Conservation (phyloP, 2,113 vertebrate species). For the Rafetus swinhoei region DNA sequence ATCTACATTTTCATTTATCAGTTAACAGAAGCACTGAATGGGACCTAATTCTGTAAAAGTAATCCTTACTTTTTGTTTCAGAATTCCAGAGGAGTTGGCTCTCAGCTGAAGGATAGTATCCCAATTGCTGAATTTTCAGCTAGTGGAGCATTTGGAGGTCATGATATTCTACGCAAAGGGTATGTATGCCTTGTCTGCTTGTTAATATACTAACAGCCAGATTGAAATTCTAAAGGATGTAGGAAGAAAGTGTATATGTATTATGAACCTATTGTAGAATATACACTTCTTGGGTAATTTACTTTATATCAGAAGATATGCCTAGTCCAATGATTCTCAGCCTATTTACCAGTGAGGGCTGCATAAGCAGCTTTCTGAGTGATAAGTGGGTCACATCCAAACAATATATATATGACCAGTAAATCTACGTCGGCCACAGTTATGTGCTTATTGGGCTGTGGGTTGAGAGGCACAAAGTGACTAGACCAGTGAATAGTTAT, state of each 20-base stretch:
- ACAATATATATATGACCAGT: no score
- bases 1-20: not conserved
- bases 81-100: slow-evolving; percentile 88
- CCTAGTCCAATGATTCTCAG: fast-evolving
- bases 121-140: slow-evolving; percentile 87
- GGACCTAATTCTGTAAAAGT: not conserved
- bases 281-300: not conserved
- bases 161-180: slow-evolving; percentile 91
- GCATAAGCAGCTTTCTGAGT: no score
- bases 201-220: not conserved
- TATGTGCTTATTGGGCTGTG: no score
- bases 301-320: not conserved
- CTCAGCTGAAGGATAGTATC: slow-evolving; percentile 91
- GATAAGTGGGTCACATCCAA: no score
- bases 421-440: no score
- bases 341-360: no score
- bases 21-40: fast-evolving
- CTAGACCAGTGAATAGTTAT: not conserved
- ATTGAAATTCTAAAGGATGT: not conserved
- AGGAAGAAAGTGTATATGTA: not conserved
- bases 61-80: slow-evolving; percentile 52
- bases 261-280: not conserved
- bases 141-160: slow-evolving; percentile 85
- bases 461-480: no score
- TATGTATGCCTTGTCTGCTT: slow-evolving; percentile 51